Base-by-base conservation (phyloP, 1,140 invertebrate species). In the Cylas formicarius region DNA sequence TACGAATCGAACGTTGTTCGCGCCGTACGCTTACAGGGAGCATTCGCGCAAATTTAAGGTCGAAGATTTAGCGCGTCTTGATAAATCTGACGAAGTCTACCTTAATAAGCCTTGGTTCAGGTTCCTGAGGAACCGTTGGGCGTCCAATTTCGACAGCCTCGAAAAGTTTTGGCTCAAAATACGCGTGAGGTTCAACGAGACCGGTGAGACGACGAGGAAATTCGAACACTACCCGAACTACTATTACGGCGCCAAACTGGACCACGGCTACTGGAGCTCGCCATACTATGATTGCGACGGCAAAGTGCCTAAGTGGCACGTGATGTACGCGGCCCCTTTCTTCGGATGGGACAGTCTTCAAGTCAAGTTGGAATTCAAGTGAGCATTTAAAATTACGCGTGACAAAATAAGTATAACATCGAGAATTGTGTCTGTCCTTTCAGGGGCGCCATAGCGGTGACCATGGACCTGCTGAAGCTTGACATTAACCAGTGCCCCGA, bases 401-500 rank as follows among this genome's bases (percentile, higher is more conserved):
- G 8, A 4, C 5, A 34, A 4, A 41, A 7, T 8, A 18, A 36
- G 6, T 4, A 19, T 9, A 41, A 41, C 4, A 4, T 13, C 3
- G 5, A 5, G 19, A 8, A 7, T 9, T 35, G 9, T 31, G 17
- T 27, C 23, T 19, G 29, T 52, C 35, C 50, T 67, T 82, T 53
- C 72, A 95, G 91, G 67, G 95, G 95, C 58, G 86, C 90, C 44
- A 90, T 97, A 8, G 81, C 86, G 47, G 91, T 97, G 13, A 90
- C 90, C 21, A 90, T 97, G 79, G 78, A 89, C 60, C 73, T 97
- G 52, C 64, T 86, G 60, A 82, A 90, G 58, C 68, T 98, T 56
- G 92, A 97, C 67, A 84, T 97, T 16, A 93, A 95, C 66, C 94
- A 97, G 69, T 98, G 94, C 63, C 86, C 91, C 22, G 83, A 86